Percentiles rank a stretch among this genome's conserved stretches.
Conservation (phyloP, 2,888 invertebrate species). For the Meteorus cinctellus region DNA sequence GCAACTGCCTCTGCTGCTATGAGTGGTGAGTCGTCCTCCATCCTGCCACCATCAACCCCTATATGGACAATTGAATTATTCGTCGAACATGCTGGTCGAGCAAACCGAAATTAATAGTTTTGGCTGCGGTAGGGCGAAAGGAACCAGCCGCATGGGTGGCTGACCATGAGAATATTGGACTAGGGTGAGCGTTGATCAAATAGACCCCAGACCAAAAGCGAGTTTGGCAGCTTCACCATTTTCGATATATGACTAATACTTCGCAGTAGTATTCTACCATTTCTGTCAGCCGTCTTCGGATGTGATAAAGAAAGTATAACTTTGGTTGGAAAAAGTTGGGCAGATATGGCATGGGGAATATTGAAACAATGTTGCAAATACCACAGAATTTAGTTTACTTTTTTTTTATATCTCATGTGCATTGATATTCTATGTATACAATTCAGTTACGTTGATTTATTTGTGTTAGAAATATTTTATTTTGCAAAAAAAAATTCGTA, state of each 20-base stretch:
- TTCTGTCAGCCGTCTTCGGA: constrained; percentile 63
- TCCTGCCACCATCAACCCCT: constrained; percentile 35
- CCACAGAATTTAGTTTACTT: too few relatives aligned
- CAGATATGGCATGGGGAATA: not conserved
- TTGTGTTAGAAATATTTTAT: too few relatives aligned
- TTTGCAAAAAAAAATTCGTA: too few relatives aligned
- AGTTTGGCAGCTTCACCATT: constrained; percentile 58
- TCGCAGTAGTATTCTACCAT: constrained; percentile 63
- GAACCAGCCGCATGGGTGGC: constrained; percentile 22
- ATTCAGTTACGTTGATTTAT: too few relatives aligned
- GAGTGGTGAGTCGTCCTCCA: too few relatives aligned
- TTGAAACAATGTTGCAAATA: too few relatives aligned
- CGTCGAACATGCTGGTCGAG: constrained; percentile 52
- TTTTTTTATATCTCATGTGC: too few relatives aligned
- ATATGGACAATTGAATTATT: constrained; percentile 64
- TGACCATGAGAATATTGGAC: constrained; percentile 60
- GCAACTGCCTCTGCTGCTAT: constrained; percentile 33
- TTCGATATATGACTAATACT: constrained; percentile 61
- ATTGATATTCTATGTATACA: too few relatives aligned
- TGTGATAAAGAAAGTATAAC: constrained; percentile 60
- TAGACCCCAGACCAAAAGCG: constrained; percentile 21
- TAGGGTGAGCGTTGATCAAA: constrained; percentile 35
- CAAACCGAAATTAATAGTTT: constrained; percentile 69
- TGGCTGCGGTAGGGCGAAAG: constrained; percentile 57
- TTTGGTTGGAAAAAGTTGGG: not conserved